Evolutionary conservation across 2,113 vertebrate species (phyloP).

Genomic region (Greenwoodochromis staneri): DNA sequence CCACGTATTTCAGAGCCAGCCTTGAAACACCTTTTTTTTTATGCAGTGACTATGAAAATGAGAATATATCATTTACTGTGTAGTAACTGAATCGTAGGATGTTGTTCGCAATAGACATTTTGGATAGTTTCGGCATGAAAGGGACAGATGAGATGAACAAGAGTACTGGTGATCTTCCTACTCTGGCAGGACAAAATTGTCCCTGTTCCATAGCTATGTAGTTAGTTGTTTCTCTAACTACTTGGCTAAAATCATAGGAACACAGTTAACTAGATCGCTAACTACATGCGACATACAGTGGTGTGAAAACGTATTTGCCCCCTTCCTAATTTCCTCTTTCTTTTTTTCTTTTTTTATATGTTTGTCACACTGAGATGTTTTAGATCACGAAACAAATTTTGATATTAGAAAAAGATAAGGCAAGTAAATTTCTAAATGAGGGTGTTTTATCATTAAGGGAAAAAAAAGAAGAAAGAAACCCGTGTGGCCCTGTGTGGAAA

Average conservation of each 20-base stretch:
- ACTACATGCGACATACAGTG: neutral
- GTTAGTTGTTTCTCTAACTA: neutral
- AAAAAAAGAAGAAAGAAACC: neutral
- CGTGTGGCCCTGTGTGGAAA: neutral
- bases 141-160: neutral
- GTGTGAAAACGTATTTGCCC: neutral
- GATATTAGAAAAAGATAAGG: neutral
- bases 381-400: neutral
- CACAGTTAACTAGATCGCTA: neutral
- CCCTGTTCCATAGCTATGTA: neutral
- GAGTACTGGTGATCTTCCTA: neutral
- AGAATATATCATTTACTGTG: neutral
- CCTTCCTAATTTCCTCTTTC: neutral
- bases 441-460: neutral
- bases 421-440: neutral
- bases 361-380: neutral
- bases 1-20: neutral
- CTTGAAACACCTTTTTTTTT: accelerated
- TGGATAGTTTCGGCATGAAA: neutral
- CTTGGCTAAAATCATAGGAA: neutral
- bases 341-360: neutral
- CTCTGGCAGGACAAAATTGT: neutral
- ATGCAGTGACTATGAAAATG: neutral
- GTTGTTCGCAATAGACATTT: neutral
- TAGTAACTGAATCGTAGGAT: neutral